phyloP scores from a whole-genome alignment of 2,113 vertebrate species.

The Hypocryptadius cinnamomeus region DNA sequence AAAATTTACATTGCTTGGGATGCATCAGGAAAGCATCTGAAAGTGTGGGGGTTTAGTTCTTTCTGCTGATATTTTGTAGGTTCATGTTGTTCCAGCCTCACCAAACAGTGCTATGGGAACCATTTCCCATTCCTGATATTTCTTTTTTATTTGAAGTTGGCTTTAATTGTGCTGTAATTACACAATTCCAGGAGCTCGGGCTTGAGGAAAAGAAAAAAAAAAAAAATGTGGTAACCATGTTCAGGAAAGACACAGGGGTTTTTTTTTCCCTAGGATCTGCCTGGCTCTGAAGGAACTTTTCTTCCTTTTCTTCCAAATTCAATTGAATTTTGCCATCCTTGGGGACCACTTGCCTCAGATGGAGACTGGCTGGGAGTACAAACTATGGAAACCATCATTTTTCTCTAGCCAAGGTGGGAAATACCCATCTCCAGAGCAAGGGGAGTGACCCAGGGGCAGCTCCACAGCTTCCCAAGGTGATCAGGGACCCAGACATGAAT shows the following conservation, averaged over 20 bases:
- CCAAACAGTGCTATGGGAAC: neutral
- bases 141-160: neutral
- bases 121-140: neutral
- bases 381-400: neutral
- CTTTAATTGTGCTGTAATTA: neutral
- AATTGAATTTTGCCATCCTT: neutral
- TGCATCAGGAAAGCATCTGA: neutral
- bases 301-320: neutral
- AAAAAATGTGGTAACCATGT: neutral
- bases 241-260: neutral
- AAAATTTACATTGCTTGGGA: neutral
- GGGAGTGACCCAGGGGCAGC: neutral
- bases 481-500: neutral
- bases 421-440: neutral
- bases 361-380: too few species aligned
- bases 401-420: neutral
- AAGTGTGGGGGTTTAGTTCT: neutral
- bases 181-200: neutral
- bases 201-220: neutral
- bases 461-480: neutral
- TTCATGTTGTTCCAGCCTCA: neutral
- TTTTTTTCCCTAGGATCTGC: neutral
- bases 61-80: neutral
- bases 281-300: neutral
- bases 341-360: neutral